phyloP scores from a whole-genome alignment of 2,888 invertebrate species.

The Morpho helenor region DNA sequence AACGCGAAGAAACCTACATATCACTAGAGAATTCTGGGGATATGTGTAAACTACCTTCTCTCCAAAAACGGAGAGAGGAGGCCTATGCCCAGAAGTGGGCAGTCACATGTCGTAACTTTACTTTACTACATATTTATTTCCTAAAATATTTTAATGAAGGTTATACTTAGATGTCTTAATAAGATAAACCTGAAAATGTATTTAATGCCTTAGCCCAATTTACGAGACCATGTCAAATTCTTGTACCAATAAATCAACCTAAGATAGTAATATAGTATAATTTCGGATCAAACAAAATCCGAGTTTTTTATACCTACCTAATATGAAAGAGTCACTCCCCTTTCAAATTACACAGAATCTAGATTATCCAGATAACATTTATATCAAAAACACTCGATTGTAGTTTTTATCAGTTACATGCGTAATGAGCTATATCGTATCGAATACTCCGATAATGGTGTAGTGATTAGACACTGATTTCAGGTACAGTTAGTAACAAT shows the following conservation, averaged over 20 bases:
- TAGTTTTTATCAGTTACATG: conserved; percentile 21
- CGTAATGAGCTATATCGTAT: conserved; percentile 25
- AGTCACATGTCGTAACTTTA: too few relatives aligned
- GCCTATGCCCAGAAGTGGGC: too few relatives aligned
- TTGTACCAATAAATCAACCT: background rate
- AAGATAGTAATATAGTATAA: too few relatives aligned
- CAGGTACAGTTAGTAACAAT: conserved; percentile 24
- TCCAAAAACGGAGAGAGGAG: too few relatives aligned
- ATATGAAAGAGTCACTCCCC: conserved; percentile 8
- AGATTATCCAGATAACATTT: conserved; percentile 9
- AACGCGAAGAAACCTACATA: too few relatives aligned
- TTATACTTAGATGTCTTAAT: too few relatives aligned
- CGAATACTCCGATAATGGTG: conserved; percentile 30
- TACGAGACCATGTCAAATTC: background rate
- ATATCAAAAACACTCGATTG: conserved; percentile 17
- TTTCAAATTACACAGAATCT: conserved; percentile 6
- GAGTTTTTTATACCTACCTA: background rate
- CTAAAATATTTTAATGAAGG: too few relatives aligned
- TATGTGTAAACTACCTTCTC: too few relatives aligned
- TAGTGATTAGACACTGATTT: conserved; percentile 43
- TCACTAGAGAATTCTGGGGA: too few relatives aligned
- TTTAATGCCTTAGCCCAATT: too few relatives aligned
- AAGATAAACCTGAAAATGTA: too few relatives aligned
- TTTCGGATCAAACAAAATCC: too few relatives aligned
- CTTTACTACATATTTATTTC: background rate